These are phyloP conservation scores for Lepidochrysops patricia DNA, from an alignment of 2,888 invertebrate genomes.

Conservation along the genomic window DNA sequence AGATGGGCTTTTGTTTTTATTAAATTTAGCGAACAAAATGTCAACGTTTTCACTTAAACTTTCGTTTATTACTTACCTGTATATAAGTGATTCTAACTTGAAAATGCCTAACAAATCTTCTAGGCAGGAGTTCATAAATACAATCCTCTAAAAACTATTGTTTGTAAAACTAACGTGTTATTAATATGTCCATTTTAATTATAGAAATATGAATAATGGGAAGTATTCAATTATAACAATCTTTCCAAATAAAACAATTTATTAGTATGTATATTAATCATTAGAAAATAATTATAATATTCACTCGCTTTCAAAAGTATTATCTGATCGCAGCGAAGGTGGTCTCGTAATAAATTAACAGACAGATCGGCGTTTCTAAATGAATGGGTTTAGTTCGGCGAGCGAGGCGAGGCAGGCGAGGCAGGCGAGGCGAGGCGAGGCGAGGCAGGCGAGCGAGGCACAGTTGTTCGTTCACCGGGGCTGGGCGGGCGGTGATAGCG, in stretches of 20 bases:
- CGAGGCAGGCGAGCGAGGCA: slow-evolving; percentile 52
- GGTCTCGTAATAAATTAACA: slow-evolving; percentile 60
- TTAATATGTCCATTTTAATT: not conserved
- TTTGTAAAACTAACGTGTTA: not conserved
- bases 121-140: too few species aligned
- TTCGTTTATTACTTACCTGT: too few species aligned
- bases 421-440: slow-evolving; percentile 28
- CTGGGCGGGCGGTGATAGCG: slow-evolving; percentile 67
- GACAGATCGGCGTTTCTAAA: slow-evolving; percentile 61
- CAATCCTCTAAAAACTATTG: not conserved
- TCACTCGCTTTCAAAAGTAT: slow-evolving; percentile 26
- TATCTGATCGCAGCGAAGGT: slow-evolving; percentile 65
- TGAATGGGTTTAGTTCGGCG: slow-evolving; percentile 49
- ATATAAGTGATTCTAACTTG: not conserved
- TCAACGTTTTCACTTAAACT: not conserved
- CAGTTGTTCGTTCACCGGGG: slow-evolving; percentile 25
- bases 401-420: slow-evolving; percentile 12
- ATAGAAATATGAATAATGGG: not conserved
- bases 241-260: not conserved
- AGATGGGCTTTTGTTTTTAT: not conserved
- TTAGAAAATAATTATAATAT: slow-evolving; percentile 1
- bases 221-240: not conserved
- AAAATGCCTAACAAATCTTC: not conserved
- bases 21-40: not conserved
- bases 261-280: not conserved